Percentiles rank a stretch among this genome's conserved stretches.
These are phyloP conservation scores for Ammodytes dubius DNA, from an alignment of 2,113 vertebrate genomes.

Conservation along the genomic window DNA sequence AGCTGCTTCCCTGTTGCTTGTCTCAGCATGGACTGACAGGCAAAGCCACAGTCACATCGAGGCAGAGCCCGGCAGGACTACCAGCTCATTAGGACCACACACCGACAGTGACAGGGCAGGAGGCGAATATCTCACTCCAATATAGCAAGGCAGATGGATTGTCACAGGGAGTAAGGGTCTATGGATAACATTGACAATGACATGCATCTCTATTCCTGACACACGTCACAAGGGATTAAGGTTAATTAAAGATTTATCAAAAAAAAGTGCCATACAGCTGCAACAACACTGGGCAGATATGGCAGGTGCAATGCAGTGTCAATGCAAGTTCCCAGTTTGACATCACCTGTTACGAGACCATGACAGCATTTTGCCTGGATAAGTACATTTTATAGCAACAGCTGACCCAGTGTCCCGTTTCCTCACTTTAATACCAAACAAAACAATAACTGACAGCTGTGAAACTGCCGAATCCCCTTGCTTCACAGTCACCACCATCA, in stretches of 20 bases:
- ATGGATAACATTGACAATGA: constrained; percentile 52
- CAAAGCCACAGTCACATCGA: constrained; percentile 49
- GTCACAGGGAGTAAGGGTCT: constrained; percentile 61
- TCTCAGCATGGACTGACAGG: constrained; percentile 56
- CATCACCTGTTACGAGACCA: background rate
- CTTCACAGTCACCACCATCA: constrained; percentile 22
- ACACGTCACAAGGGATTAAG: constrained; percentile 26
- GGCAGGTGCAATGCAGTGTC: background rate
- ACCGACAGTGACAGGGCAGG: constrained; percentile 65
- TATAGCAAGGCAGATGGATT: constrained; percentile 77
- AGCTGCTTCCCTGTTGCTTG: constrained; percentile 38
- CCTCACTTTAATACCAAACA: constrained; percentile 8
- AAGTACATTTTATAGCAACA: constrained; percentile 6
- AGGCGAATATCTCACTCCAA: constrained; percentile 75
- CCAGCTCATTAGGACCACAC: constrained; percentile 74
- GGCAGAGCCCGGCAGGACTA: constrained; percentile 67
- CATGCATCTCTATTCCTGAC: constrained; percentile 58
- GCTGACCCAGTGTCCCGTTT: constrained; percentile 19
- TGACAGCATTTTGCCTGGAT: constrained; percentile 4
- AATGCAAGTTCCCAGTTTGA: background rate
- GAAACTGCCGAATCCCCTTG: constrained; percentile 50
- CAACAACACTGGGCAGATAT: background rate
- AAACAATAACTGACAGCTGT: constrained; percentile 16
- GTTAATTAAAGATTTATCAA: constrained; percentile 40
- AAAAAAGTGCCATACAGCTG: constrained; percentile 25